phyloP scores from a whole-genome alignment of 2,797 vertebrate genomes.

The Spatula clypeata region DNA sequence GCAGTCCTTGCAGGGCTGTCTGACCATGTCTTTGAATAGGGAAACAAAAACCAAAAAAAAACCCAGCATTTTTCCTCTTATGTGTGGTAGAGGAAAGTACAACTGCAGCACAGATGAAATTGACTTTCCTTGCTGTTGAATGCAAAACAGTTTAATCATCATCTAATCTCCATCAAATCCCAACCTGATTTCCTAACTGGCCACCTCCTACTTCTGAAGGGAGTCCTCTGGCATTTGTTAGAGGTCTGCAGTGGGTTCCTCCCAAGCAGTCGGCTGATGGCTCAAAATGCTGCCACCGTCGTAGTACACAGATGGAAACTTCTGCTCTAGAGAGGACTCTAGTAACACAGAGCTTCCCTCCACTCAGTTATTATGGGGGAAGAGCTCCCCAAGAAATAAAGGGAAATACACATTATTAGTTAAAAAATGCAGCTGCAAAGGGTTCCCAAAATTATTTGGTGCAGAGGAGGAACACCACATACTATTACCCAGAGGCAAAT shows the following conservation, averaged over 20 bases:
- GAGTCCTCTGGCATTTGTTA: not conserved
- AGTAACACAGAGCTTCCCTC: not conserved
- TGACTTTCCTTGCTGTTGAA: not conserved
- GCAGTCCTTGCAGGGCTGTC: not conserved
- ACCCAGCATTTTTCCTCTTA: not conserved
- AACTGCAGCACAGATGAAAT: not conserved
- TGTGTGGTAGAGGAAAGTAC: not conserved
- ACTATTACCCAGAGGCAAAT: not conserved
- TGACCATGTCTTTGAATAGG: not conserved
- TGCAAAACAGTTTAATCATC: not conserved
- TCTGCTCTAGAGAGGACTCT: not conserved
- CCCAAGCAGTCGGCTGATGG: accelerated
- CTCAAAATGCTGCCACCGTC: not conserved
- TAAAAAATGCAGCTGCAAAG: not conserved
- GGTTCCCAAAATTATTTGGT: not conserved
- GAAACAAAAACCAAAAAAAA: not conserved
- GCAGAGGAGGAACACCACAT: not conserved
- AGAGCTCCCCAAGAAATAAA: not conserved
- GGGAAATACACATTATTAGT: not conserved
- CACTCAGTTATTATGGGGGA: not conserved
- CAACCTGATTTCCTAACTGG: not conserved
- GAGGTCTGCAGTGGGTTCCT: not conserved
- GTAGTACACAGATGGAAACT: accelerated
- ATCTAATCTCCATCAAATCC: not conserved
- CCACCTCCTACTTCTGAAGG: not conserved